Evolutionary conservation across 1,140 invertebrate species (phyloP).

Genomic region (Kradibia gibbosae): DNA sequence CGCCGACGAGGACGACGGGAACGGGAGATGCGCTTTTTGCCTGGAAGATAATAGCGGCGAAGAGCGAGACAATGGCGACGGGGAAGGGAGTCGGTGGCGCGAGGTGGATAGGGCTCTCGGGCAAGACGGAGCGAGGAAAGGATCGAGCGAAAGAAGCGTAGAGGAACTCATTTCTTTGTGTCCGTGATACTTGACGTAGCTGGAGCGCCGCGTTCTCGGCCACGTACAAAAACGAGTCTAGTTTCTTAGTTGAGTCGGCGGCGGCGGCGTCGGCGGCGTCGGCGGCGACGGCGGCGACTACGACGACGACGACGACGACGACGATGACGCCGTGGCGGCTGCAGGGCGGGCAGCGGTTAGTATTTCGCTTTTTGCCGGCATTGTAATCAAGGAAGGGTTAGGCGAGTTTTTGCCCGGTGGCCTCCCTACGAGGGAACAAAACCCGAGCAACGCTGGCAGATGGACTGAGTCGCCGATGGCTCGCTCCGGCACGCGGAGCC

Average conservation of each 20-base stretch:
- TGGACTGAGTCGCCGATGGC: conserved; percentile 70
- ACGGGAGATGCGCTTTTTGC: conserved; percentile 36
- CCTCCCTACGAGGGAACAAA: conserved; percentile 64
- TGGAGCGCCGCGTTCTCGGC: conserved; percentile 51
- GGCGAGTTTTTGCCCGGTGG: conserved; percentile 70
- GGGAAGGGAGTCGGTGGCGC: conserved; percentile 7
- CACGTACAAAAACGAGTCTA: conserved; percentile 72
- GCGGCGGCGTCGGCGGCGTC: conserved; percentile 34
- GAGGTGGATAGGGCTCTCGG: neutral
- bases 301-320: conserved; percentile 54
- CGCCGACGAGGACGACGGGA: neutral
- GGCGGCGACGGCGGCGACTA: conserved; percentile 52
- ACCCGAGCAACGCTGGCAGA: conserved; percentile 65
- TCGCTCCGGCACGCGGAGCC: conserved; percentile 47
- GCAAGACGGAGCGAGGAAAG: neutral
- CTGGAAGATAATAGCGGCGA: conserved; percentile 21
- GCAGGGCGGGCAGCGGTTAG: conserved; percentile 68
- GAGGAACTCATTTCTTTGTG: conserved; percentile 50
- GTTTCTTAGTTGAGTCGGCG: conserved; percentile 70
- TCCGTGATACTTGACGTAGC: conserved; percentile 47
- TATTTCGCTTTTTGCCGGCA: conserved; percentile 74
- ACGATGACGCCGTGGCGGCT: conserved; percentile 23
- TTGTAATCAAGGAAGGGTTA: conserved; percentile 75
- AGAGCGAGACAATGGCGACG: conserved; percentile 22
- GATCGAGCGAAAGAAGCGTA: conserved; percentile 42